Conservation (phyloP, 2,113 vertebrate genomes). For the Excalfactoria chinensis region DNA sequence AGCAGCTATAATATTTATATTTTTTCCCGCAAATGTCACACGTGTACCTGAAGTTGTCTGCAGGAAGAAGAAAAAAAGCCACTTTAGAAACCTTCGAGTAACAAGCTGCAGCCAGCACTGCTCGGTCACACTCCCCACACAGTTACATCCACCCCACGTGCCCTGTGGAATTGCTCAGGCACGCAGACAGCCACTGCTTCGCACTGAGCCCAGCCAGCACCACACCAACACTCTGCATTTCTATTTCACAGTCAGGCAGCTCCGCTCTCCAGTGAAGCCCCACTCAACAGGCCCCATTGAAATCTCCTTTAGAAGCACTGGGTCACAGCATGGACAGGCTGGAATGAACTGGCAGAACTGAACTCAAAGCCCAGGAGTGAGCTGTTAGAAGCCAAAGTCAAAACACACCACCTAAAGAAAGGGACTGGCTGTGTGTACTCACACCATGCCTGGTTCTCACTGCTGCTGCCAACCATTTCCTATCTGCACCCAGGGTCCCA, state of each 20-base stretch:
- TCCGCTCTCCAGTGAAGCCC: neutral
- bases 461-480: neutral
- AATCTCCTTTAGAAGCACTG: neutral
- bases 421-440: neutral
- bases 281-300: neutral
- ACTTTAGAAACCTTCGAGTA: neutral
- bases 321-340: neutral
- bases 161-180: neutral
- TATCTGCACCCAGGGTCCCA: rapidly evolving
- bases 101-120: neutral
- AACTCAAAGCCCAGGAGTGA: neutral
- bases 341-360: neutral
- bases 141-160: neutral
- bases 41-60: slow-evolving; percentile 96
- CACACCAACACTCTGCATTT: neutral
- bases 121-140: neutral
- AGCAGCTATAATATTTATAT: slow-evolving; percentile 99
- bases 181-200: neutral
- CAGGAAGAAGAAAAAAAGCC: slow-evolving; percentile 52
- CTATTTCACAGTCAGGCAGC: neutral
- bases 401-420: neutral
- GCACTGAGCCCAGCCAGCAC: rapidly evolving
- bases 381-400: neutral
- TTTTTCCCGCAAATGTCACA: slow-evolving; percentile 99
- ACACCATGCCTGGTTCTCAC: neutral